These are phyloP conservation scores for Saccopteryx bilineata DNA, from an alignment of 2,113 vertebrate genomes.

Conservation along the genomic window DNA sequence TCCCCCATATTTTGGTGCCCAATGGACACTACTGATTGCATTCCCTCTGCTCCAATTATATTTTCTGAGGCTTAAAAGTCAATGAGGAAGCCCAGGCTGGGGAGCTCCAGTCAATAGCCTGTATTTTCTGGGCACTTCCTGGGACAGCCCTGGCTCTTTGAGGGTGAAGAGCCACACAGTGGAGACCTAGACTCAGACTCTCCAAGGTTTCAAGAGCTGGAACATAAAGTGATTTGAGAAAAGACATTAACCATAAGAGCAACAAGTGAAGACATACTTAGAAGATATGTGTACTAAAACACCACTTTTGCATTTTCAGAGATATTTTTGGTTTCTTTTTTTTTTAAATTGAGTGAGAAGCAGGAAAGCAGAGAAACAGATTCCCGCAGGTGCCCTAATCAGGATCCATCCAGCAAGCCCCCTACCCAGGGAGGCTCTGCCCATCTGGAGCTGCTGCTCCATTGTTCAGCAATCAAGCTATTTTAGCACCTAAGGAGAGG, in stretches of 20 bases:
- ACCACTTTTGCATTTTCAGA: not conserved
- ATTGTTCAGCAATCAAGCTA: too few species aligned
- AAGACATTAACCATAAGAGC: not conserved
- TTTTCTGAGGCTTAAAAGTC: not conserved
- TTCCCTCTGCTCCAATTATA: not conserved
- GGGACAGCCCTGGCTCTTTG: not conserved
- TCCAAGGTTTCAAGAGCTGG: not conserved
- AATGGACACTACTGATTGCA: not conserved
- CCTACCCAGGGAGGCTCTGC: too few species aligned
- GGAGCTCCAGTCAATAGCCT: not conserved
- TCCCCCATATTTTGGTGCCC: not conserved
- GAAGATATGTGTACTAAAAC: not conserved
- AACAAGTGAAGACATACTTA: slow-evolving; percentile 16
- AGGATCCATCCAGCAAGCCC: too few species aligned
- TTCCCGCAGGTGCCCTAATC: too few species aligned
- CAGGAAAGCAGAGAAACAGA: too few species aligned
- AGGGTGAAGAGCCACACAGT: not conserved
- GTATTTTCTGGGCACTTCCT: not conserved
- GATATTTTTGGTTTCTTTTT: not conserved
- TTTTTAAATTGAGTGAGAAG: too few species aligned
- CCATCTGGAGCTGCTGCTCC: too few species aligned
- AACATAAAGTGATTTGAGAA: not conserved
- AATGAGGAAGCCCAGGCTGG: not conserved
- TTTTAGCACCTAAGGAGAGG: too few species aligned
- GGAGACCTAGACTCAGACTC: not conserved